Evolutionary conservation across 1,140 invertebrate species (phyloP), one percentile per base, ranked within the genome.

Genomic region (Leptestheria dahalacensis): DNA sequence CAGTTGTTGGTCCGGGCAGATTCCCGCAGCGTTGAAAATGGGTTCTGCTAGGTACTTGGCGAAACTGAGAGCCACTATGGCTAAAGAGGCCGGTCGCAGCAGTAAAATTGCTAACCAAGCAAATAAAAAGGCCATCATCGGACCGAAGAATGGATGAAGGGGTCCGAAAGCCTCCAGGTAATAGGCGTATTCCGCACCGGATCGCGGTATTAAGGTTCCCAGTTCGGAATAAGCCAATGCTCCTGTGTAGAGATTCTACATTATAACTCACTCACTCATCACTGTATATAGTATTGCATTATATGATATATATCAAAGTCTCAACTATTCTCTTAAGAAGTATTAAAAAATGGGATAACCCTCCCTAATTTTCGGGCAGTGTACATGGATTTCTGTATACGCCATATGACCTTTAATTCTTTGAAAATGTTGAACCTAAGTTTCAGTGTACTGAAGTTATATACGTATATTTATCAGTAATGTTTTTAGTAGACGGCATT

Each of bases 121-220:
- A 57, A 65, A 71, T 15, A 72, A 51, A 56, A 68, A 72, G 24
- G 68, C 68, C 4, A 68, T 66, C 2, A 68, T 48, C n/a, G 64
- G 64, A 11, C 67, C 66, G 20, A 61, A 63, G n/a, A 58, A 57
- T 18, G 47, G 20, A 15, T 57, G 47, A 28, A 48, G 18, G 6
- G 57, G 49, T 10, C 61, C 61, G 23, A 51, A 60, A 20, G 49
- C 58, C 23, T 60, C 58, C 24, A 50, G n/a, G 33, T 51, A 60
- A 49, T 60, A 60, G n/a, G 48, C 58, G 73, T 92, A 93, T 70
- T 94, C 90, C 28, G 86, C 91, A 29, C 91, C 91, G 57, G 91
- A 92, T 66, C 88, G 91, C 57, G 90, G 88, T 71, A 90, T 88
- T 85, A 88, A 87, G 2, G 65, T 66, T n/a, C 64, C 64, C 28